Conservation (phyloP, 2,113 vertebrate species). For the Podarcis raffonei region DNA sequence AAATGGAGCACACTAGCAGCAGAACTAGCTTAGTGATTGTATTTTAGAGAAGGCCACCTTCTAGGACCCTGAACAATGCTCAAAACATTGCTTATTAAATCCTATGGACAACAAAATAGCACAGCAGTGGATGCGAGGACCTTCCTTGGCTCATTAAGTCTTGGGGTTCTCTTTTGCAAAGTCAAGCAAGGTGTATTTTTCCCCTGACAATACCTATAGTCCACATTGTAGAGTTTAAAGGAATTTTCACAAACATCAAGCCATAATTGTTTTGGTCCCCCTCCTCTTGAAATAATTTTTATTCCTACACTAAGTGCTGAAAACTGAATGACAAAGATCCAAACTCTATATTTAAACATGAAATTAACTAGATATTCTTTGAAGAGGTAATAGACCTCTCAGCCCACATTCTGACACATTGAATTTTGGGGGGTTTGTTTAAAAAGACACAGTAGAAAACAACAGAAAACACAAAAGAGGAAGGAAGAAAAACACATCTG, state of each 20-base stretch:
- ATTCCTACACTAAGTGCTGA: constrained; percentile 27
- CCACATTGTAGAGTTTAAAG: constrained; percentile 42
- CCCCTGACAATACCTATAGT: constrained; percentile 48
- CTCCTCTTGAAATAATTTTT: constrained; percentile 20
- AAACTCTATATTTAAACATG: constrained; percentile 7
- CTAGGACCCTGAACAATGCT: constrained; percentile 43
- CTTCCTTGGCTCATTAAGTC: constrained; percentile 65
- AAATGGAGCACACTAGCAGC: constrained; percentile 43
- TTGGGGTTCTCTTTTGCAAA: constrained; percentile 62
- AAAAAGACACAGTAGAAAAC: neutral
- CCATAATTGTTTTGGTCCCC: constrained; percentile 45
- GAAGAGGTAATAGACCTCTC: neutral
- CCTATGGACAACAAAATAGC: constrained; percentile 62
- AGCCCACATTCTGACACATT: neutral
- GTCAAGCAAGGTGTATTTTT: constrained; percentile 55
- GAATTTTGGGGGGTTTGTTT: neutral
- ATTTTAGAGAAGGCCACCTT: constrained; percentile 51
- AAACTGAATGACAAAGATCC: neutral
- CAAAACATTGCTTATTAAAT: constrained; percentile 61
- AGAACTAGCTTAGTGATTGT: constrained; percentile 31
- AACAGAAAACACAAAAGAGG: neutral
- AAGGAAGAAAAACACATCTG: neutral
- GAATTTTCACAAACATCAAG: constrained; percentile 38
- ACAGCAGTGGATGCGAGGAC: constrained; percentile 48
- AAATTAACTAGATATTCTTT: neutral